phyloP scores from a whole-genome alignment of 2,113 vertebrate genomes.

The Macrotis lagotis region DNA sequence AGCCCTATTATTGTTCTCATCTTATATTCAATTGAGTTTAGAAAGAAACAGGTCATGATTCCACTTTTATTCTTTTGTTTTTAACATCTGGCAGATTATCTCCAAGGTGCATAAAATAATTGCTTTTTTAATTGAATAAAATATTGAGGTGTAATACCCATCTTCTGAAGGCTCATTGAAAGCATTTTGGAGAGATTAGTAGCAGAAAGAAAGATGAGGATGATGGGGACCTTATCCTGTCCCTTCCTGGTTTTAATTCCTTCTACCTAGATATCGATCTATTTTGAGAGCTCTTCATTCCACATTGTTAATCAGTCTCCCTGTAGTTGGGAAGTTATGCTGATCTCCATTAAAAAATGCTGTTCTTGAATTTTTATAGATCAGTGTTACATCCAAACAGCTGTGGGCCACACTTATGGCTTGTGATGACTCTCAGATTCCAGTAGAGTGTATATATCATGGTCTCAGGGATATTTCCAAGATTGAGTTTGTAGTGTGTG shows the following conservation, averaged over 20 bases:
- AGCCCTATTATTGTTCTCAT: background rate
- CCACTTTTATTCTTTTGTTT: background rate
- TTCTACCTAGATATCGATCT: background rate
- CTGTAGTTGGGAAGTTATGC: background rate
- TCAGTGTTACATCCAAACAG: background rate
- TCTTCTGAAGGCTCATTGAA: background rate
- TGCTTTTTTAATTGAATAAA: background rate
- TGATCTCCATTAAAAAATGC: background rate
- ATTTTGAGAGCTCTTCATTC: background rate
- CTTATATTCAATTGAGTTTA: background rate
- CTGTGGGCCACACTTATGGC: background rate
- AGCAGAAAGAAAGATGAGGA: background rate
- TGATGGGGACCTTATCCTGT: background rate
- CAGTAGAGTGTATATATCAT: background rate
- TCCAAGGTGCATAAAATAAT: background rate
- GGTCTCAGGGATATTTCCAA: background rate
- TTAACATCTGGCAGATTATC: background rate
- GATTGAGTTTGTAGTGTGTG: background rate
- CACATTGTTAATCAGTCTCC: background rate
- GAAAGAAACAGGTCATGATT: background rate
- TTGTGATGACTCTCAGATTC: background rate
- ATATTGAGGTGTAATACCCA: background rate
- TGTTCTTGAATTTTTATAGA: background rate
- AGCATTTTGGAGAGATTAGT: background rate
- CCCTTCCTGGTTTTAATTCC: background rate